Percentiles rank a stretch among this genome's conserved stretches.
phyloP scores from a whole-genome alignment of 2,113 vertebrate species.

The Oostethus manadensis region DNA sequence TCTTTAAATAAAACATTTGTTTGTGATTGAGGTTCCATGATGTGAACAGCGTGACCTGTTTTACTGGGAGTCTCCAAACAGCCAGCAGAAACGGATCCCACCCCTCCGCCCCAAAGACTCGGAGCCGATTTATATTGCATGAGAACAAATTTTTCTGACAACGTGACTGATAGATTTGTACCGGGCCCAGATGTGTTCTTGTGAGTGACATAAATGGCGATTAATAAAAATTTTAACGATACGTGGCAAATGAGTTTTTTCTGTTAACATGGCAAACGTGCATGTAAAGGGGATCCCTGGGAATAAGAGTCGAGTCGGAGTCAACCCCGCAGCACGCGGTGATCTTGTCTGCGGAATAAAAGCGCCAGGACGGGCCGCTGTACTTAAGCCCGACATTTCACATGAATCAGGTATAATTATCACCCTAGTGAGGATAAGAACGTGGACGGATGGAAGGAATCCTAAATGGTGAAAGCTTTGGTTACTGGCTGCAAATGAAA shows the following conservation, averaged over 20 bases:
- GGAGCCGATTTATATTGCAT: conserved; percentile 84
- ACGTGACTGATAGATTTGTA: conserved; percentile 87
- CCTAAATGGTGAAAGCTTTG: no score
- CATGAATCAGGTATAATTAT: conserved; percentile 44
- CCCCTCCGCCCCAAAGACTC: conserved; percentile 73
- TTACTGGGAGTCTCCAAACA: conserved; percentile 68
- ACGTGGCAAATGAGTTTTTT: conserved; percentile 85
- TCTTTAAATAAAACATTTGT: conserved; percentile 78
- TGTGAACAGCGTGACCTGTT: conserved; percentile 76
- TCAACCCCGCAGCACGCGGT: conserved; percentile 46
- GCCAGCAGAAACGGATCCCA: conserved; percentile 77
- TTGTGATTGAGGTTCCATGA: conserved; percentile 72
- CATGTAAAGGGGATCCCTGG: conserved; percentile 72
- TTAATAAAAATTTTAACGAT: conserved; percentile 92
- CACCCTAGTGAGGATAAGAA: no score
- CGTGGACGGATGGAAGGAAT: no score
- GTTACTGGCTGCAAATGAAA: no score
- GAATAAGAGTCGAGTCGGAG: conserved; percentile 60
- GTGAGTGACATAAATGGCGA: conserved; percentile 86
- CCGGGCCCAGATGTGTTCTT: conserved; percentile 78
- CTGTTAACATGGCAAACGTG: conserved; percentile 83
- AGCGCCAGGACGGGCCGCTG: background rate
- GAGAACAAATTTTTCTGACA: conserved; percentile 92
- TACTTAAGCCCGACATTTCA: conserved; percentile 46
- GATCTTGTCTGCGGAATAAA: conserved; percentile 27